Conservation (phyloP, 2,888 invertebrate species). For the Tetropium fuscum region DNA sequence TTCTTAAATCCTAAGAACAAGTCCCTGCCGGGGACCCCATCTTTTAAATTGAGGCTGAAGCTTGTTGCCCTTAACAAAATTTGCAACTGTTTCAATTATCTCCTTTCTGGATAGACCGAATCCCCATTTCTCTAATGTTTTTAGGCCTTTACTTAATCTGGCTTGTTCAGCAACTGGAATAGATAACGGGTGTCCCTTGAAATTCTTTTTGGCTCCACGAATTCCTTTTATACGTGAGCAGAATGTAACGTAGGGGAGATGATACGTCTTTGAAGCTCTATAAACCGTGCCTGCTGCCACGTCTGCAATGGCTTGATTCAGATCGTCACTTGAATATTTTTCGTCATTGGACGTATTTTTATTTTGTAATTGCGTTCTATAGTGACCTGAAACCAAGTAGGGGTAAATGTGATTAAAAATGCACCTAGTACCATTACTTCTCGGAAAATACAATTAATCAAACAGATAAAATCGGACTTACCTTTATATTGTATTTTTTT, state of each 20-base stretch:
- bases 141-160: neutral
- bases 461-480: neutral
- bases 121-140: conserved; percentile 1
- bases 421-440: neutral
- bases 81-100: conserved; percentile 40
- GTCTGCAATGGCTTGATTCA: neutral
- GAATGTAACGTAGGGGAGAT: neutral
- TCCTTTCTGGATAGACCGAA: conserved; percentile 26
- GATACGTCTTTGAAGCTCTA: conserved; percentile 5
- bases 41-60: conserved; percentile 47
- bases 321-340: conserved; percentile 2
- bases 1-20: conserved; percentile 48
- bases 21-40: conserved; percentile 47
- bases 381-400: neutral
- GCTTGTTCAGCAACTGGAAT: neutral
- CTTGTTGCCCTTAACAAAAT: conserved; percentile 43
- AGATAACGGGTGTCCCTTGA: neutral
- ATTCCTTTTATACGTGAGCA: neutral
- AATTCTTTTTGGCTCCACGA: neutral
- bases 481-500: neutral
- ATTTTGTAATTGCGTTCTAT: neutral
- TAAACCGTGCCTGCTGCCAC: neutral
- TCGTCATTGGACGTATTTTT: neutral
- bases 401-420: conserved; percentile 3
- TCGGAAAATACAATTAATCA: neutral